A percentile compares a stretch with the other conserved stretches of the same genome.
phyloP scores from a whole-genome alignment of 2,888 invertebrate species.

The Unio pictorum region DNA sequence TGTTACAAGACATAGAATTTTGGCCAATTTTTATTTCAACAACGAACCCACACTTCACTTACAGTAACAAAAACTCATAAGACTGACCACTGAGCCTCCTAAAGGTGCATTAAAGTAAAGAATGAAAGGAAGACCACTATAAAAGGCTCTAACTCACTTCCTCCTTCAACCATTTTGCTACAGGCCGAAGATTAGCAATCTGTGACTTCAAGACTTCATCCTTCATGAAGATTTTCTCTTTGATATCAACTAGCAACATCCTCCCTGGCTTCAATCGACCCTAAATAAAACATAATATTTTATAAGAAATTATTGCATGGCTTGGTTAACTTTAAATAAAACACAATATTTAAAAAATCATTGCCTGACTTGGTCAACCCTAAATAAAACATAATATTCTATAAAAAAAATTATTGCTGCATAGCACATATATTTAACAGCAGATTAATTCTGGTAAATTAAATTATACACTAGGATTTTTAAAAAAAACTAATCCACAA shows the following conservation, averaged over 20 bases:
- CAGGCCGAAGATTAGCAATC: conserved; percentile 90
- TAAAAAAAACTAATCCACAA: no score
- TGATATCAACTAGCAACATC: conserved; percentile 97
- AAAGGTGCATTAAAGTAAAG: no score
- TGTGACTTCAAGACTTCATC: conserved; percentile 93
- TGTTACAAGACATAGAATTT: no score
- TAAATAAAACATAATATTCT: not conserved
- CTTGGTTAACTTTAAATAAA: not conserved
- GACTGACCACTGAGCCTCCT: no score
- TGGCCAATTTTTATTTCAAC: no score
- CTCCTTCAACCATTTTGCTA: conserved; percentile 85
- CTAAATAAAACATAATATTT: conserved; percentile 73
- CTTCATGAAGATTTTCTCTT: conserved; percentile 87
- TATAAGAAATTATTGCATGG: not conserved
- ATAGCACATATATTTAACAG: no score
- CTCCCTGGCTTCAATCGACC: conserved; percentile 98
- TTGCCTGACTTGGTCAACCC: not conserved
- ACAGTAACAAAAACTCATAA: no score
- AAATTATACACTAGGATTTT: no score
- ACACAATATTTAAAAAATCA: not conserved
- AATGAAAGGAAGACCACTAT: no score
- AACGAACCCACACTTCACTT: no score
- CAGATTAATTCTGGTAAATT: no score
- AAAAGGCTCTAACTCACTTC: not conserved
- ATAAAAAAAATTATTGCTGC: not conserved